Percentiles rank a stretch among this genome's conserved stretches.
Evolutionary conservation across 2,888 invertebrate species (phyloP).

Genomic region (Malacosoma neustria): DNA sequence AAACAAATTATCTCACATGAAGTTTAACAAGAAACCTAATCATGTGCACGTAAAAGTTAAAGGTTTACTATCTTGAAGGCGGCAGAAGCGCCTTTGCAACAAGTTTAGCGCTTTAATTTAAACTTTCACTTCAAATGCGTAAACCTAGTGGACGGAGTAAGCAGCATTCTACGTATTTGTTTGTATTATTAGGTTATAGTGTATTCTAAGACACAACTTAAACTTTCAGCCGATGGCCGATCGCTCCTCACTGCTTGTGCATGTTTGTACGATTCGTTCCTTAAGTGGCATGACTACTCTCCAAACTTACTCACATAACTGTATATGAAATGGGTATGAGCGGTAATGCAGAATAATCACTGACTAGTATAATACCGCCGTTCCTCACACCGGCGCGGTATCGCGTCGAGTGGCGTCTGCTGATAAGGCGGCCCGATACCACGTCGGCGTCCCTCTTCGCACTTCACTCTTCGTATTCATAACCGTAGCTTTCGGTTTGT

Average conservation of each 20-base stretch:
- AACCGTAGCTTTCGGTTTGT: constrained; percentile 25
- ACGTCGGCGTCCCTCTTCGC: constrained; percentile 51
- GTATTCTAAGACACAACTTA: constrained; percentile 51
- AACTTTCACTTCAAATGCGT: constrained; percentile 35
- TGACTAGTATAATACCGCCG: constrained; percentile 39
- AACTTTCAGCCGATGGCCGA: constrained; percentile 52
- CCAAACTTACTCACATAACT: constrained; percentile 48
- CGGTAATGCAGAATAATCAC: constrained; percentile 61
- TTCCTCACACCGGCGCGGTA: constrained; percentile 33
- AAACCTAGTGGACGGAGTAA: constrained; percentile 22
- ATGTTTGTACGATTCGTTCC: constrained; percentile 62
- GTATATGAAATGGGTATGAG: constrained; percentile 56
- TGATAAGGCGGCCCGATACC: constrained; percentile 48
- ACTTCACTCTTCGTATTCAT: constrained; percentile 32
- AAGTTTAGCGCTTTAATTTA: constrained; percentile 38
- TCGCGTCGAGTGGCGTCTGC: constrained; percentile 18
- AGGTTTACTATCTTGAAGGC: constrained; percentile 37
- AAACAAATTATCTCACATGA: constrained; percentile 26
- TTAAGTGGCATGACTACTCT: constrained; percentile 63
- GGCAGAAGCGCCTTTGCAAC: constrained; percentile 22
- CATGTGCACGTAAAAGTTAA: constrained; percentile 38
- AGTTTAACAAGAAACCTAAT: constrained; percentile 33
- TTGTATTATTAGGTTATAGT: constrained; percentile 15
- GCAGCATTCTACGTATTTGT: constrained; percentile 16
- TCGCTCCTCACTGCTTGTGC: constrained; percentile 66